Evolutionary conservation across 2,888 invertebrate genomes (phyloP).

Genomic region (Dasypogon diadema): DNA sequence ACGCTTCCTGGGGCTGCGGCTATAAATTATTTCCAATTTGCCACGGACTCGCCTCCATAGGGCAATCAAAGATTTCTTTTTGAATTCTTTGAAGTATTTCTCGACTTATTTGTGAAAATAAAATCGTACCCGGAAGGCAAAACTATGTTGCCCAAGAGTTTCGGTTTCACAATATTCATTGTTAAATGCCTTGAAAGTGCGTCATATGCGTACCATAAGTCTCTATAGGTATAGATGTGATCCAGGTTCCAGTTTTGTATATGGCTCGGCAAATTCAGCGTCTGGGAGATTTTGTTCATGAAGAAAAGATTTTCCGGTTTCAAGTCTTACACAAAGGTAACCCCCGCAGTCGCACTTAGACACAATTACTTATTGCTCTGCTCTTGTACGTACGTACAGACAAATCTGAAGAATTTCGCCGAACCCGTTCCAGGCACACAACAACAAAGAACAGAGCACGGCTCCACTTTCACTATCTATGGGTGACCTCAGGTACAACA

Average conservation of each 20-base stretch:
- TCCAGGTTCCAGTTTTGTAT: constrained; percentile 8
- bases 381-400: not conserved
- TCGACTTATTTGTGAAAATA: not conserved
- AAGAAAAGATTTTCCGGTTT: constrained; percentile 39
- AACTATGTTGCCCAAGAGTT: constrained; percentile 11
- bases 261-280: constrained; percentile 8
- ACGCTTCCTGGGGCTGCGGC: not conserved
- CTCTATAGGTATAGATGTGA: not conserved
- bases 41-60: not conserved
- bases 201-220: constrained; percentile 39
- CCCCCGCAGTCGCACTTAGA: constrained; percentile 36
- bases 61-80: not conserved
- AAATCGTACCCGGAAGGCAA: not conserved
- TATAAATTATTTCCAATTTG: not conserved
- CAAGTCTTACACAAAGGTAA: constrained; percentile 7
- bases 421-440: not conserved
- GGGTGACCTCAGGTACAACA: constrained; percentile 8
- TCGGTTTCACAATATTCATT: constrained; percentile 27
- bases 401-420: not conserved
- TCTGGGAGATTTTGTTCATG: not conserved
- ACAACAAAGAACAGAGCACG: not conserved
- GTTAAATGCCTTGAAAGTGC: constrained; percentile 33
- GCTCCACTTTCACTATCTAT: constrained; percentile 40
- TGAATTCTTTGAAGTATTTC: not conserved
- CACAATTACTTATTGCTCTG: constrained; percentile 7